These are phyloP conservation scores for Popillia japonica DNA, from an alignment of 1,140 invertebrate species.

Conservation along the genomic window DNA sequence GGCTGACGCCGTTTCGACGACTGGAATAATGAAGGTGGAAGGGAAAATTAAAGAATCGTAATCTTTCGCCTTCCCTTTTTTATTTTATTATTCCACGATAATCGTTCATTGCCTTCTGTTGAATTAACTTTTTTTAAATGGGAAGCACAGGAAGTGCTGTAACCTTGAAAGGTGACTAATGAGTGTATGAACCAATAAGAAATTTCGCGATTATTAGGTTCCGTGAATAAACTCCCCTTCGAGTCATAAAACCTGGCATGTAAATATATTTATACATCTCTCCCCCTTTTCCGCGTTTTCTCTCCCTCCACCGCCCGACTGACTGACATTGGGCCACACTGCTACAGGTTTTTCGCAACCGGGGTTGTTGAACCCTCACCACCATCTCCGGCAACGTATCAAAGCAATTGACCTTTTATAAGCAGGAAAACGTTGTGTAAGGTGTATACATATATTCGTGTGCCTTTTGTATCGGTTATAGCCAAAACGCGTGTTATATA, in stretches of 20 bases:
- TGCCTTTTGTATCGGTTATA: neutral
- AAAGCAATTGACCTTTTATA: constrained; percentile 25
- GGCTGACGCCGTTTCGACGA: too few species aligned
- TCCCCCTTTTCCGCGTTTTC: constrained; percentile 1
- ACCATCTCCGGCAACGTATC: constrained; percentile 2
- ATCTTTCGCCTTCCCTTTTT: too few species aligned
- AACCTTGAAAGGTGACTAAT: too few species aligned
- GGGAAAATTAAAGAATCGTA: too few species aligned
- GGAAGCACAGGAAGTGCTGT: too few species aligned
- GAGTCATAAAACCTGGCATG: constrained; percentile 5
- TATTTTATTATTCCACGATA: too few species aligned
- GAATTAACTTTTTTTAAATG: too few species aligned
- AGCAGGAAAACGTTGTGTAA: constrained; percentile 16
- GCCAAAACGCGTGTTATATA: neutral
- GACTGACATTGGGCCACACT: constrained; percentile 8
- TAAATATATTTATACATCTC: constrained; percentile 16
- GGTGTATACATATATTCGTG: neutral
- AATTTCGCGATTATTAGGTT: neutral
- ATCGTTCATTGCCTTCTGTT: too few species aligned
- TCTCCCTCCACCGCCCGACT: neutral
- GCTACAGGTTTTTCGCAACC: constrained; percentile 25
- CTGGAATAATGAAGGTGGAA: too few species aligned
- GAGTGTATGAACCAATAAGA: too few species aligned
- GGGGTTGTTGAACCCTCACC: constrained; percentile 22
- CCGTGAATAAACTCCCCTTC: neutral